phyloP scores from a whole-genome alignment of 2,113 vertebrate species.

The Chaenocephalus aceratus region DNA sequence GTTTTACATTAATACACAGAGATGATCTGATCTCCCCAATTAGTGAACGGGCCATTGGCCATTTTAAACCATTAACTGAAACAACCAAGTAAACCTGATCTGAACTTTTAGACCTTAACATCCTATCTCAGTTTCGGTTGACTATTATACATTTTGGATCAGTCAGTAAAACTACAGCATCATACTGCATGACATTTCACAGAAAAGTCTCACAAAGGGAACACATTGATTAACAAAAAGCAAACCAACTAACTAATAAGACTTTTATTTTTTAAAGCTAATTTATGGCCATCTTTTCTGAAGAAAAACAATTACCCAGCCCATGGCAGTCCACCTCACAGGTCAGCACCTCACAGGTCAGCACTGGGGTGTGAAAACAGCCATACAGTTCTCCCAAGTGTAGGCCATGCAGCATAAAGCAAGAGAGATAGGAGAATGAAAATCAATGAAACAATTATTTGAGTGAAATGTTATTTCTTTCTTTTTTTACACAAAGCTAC shows the following conservation, averaged over 20 bases:
- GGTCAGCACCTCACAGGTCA: constrained; percentile 46
- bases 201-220: not conserved
- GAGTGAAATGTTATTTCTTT: not conserved
- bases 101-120: not conserved
- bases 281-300: constrained; percentile 23
- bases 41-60: constrained; percentile 44
- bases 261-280: not conserved
- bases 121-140: not conserved
- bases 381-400: constrained; percentile 10
- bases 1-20: constrained; percentile 78
- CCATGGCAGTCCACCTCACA: constrained; percentile 22
- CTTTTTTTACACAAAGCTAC: constrained; percentile 31
- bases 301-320: constrained; percentile 47
- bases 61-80: constrained; percentile 24
- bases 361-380: constrained; percentile 46
- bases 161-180: not conserved
- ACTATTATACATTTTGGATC: not conserved
- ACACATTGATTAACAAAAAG: not conserved
- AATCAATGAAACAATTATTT: constrained; percentile 29
- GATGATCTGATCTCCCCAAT: constrained; percentile 78
- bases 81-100: constrained; percentile 18
- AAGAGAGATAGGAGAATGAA: constrained; percentile 20
- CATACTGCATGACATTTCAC: not conserved
- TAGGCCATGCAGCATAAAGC: constrained; percentile 9
- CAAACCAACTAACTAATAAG: not conserved